Evolutionary conservation across 2,113 vertebrate genomes (phyloP).

Genomic region (Atherinomorus stipes): DNA sequence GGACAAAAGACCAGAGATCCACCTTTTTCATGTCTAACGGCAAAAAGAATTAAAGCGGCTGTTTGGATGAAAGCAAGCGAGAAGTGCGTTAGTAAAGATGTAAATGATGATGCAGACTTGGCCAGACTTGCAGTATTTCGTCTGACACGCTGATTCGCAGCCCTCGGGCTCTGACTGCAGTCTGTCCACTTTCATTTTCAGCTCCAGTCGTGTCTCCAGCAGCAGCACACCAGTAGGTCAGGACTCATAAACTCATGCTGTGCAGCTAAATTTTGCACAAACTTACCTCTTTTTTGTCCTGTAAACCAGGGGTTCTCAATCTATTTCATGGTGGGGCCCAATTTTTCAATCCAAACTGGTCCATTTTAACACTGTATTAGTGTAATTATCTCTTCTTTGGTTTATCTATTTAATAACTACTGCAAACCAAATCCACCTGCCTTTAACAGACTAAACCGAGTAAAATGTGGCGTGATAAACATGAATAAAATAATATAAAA

Average conservation of each 20-base stretch:
- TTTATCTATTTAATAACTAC: too few relatives aligned
- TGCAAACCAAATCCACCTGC: too few relatives aligned
- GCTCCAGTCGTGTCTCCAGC: neutral
- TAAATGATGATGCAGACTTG: neutral
- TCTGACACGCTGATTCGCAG: conserved; percentile 1
- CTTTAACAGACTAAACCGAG: too few relatives aligned
- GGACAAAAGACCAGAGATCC: too few relatives aligned
- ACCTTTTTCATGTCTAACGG: neutral
- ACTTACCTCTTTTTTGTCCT: neutral
- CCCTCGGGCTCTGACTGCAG: neutral
- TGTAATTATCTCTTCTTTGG: too few relatives aligned
- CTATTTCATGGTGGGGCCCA: too few relatives aligned
- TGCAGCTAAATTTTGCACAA: neutral
- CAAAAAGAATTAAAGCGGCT: neutral
- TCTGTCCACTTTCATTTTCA: conserved; percentile 9
- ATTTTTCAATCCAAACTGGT: too few relatives aligned
- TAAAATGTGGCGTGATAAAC: too few relatives aligned
- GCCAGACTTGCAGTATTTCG: neutral
- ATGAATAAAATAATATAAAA: too few relatives aligned
- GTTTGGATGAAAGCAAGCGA: neutral
- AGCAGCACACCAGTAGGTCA: neutral
- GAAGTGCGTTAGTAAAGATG: conserved; percentile 4
- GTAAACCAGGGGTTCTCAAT: too few relatives aligned
- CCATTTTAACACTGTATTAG: too few relatives aligned
- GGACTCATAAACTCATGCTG: neutral